Evolutionary conservation across 2,888 invertebrate species (phyloP).

Genomic region (Parthenolecanium corni): DNA sequence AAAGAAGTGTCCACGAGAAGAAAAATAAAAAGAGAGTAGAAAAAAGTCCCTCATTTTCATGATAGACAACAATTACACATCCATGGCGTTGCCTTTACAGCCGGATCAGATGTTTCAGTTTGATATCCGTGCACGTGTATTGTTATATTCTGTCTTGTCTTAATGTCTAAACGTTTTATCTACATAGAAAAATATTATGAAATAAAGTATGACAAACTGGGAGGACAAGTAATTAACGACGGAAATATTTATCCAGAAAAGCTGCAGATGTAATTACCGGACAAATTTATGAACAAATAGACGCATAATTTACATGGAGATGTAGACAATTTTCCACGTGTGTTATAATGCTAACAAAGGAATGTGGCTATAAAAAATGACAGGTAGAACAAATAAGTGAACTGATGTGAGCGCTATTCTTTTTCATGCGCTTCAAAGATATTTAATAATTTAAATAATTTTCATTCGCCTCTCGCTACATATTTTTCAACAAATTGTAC

Average conservation of each 20-base stretch:
- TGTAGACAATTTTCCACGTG: neutral
- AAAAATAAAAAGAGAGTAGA: neutral
- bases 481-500: no score
- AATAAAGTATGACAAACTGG: constrained; percentile 6
- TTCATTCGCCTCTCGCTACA: no score
- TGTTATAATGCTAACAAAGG: constrained; percentile 17
- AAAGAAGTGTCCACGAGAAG: neutral
- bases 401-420: no score
- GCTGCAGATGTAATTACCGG: constrained; percentile 3
- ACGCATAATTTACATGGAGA: constrained; percentile 18
- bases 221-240: constrained; percentile 10
- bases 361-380: neutral
- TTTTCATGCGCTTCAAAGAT: no score
- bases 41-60: constrained; percentile 2
- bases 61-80: constrained; percentile 19
- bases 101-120: constrained; percentile 15
- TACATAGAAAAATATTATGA: neutral
- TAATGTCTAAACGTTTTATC: constrained; percentile 15
- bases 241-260: constrained; percentile 4
- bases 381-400: no score
- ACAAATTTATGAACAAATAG: constrained; percentile 22
- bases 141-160: constrained; percentile 14
- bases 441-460: no score
- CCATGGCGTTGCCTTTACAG: constrained; percentile 11
- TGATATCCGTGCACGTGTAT: constrained; percentile 4